A percentile compares a stretch with the other conserved stretches of the same genome.
Evolutionary conservation across 2,113 vertebrate genomes (phyloP).

Genomic region (Gadus macrocephalus): DNA sequence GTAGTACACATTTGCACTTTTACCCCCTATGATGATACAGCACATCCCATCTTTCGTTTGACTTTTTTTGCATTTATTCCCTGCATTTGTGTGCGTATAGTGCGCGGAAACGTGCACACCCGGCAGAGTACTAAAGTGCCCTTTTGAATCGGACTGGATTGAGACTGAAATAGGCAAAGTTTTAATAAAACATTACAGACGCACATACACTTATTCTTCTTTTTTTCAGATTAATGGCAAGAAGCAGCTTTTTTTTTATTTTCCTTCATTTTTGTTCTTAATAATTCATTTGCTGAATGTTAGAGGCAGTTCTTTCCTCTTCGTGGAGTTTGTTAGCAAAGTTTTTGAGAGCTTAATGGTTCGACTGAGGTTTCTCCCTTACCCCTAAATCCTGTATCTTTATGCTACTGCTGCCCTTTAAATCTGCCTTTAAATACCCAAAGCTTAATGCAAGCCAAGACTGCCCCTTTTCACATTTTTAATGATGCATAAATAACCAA

Average conservation of each 20-base stretch:
- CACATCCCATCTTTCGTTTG: neutral
- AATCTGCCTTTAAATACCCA: too few relatives aligned
- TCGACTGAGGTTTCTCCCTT: too few relatives aligned
- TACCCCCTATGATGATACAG: slow-evolving; percentile 14
- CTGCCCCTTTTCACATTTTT: too few relatives aligned
- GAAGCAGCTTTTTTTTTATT: slow-evolving; percentile 26
- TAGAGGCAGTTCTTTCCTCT: too few relatives aligned
- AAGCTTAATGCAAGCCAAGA: too few relatives aligned
- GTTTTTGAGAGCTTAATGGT: too few relatives aligned
- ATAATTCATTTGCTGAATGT: slow-evolving; percentile 46
- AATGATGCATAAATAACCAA: too few relatives aligned
- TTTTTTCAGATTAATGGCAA: slow-evolving; percentile 47
- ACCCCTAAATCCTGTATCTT: too few relatives aligned
- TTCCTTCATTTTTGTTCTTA: slow-evolving; percentile 58
- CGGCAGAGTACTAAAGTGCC: slow-evolving; percentile 28
- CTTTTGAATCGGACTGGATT: slow-evolving; percentile 30
- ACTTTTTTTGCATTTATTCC: slow-evolving; percentile 24
- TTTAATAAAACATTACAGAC: slow-evolving; percentile 55
- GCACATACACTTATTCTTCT: slow-evolving; percentile 27
- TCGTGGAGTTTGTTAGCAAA: too few relatives aligned
- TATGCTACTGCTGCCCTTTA: too few relatives aligned
- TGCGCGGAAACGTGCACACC: neutral
- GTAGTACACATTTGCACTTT: slow-evolving; percentile 16
- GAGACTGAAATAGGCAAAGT: slow-evolving; percentile 30
- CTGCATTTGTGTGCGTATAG: slow-evolving; percentile 2